These are phyloP conservation scores for Centropus unirufus DNA, from an alignment of 2,113 vertebrate genomes.

Conservation along the genomic window DNA sequence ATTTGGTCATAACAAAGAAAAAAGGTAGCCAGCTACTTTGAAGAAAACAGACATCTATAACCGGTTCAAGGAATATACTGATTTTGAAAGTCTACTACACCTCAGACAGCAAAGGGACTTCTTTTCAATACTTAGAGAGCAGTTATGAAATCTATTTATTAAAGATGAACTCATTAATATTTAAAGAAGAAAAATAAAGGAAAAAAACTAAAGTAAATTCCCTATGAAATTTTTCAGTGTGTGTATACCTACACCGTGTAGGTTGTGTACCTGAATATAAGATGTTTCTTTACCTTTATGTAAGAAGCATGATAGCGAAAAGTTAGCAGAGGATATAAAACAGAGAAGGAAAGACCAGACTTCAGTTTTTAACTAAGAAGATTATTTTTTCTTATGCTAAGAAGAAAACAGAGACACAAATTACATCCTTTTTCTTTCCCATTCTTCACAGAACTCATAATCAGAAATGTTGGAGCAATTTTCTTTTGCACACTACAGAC, in stretches of 20 bases:
- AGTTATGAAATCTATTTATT: not conserved
- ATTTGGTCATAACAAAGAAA: not conserved
- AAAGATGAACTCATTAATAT: slow-evolving; percentile 9
- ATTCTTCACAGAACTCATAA: not conserved
- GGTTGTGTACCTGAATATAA: not conserved
- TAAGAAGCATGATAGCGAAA: not conserved
- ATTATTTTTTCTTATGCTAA: not conserved
- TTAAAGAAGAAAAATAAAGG: slow-evolving; percentile 26
- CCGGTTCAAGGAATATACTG: not conserved
- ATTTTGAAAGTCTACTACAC: not conserved
- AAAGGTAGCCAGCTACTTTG: not conserved
- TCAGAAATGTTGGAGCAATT: not conserved
- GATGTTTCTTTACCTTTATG: slow-evolving; percentile 1
- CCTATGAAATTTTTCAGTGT: not conserved
- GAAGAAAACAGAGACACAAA: not conserved
- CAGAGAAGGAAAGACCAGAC: not conserved
- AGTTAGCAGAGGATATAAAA: not conserved
- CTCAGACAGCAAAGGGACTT: not conserved
- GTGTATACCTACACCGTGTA: not conserved
- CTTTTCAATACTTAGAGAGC: not conserved
- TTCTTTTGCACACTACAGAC: not conserved
- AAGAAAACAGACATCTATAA: not conserved
- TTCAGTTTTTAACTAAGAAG: not conserved
- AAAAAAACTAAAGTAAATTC: slow-evolving; percentile 1
- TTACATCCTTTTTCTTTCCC: not conserved